These are phyloP conservation scores for Okapia johnstoni DNA, from an alignment of 2,113 vertebrate species.

Conservation along the genomic window DNA sequence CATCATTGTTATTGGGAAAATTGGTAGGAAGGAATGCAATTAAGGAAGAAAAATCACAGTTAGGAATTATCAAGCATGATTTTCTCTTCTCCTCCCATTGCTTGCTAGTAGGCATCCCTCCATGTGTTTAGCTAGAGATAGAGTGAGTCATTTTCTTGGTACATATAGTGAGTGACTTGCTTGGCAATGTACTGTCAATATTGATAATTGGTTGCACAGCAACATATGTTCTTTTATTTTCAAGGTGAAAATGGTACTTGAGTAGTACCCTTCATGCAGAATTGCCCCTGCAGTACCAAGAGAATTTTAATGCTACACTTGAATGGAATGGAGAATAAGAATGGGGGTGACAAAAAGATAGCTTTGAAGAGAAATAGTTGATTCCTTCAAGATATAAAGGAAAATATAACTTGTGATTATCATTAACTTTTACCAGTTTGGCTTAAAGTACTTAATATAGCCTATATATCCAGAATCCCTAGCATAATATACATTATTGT, in stretches of 20 bases:
- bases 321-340: neutral
- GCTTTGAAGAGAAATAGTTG: neutral
- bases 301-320: neutral
- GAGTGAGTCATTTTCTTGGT: neutral
- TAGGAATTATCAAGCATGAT: neutral
- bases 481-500: neutral
- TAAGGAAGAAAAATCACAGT: conserved; percentile 15
- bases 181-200: neutral
- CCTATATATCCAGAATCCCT: neutral
- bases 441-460: neutral
- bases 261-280: neutral
- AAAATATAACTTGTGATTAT: neutral
- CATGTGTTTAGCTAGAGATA: neutral
- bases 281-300: neutral
- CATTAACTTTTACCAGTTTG: neutral
- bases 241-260: neutral
- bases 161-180: neutral
- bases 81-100: neutral
- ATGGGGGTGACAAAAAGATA: neutral
- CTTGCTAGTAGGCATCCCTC: neutral
- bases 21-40: conserved; percentile 3
- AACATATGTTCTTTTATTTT: neutral
- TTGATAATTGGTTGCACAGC: neutral
- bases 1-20: neutral
- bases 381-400: neutral